phyloP scores from a whole-genome alignment of 1,140 invertebrate genomes.

The Drosophila nikananu region DNA sequence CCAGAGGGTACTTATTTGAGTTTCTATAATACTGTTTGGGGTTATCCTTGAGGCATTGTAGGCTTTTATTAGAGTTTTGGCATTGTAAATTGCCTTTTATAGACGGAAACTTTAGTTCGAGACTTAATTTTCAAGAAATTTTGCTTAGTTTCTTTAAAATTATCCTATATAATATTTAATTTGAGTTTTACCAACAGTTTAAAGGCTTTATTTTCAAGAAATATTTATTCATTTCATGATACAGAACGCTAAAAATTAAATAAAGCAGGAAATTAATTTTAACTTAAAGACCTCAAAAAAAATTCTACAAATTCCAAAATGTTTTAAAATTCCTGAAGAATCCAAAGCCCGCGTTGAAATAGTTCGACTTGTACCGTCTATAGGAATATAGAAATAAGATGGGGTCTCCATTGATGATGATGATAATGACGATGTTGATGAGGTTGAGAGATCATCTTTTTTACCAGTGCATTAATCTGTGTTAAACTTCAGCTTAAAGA shows the following conservation, averaged over 20 bases:
- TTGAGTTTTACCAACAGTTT: no score
- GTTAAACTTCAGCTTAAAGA: slow-evolving; percentile 68
- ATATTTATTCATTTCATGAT: no score
- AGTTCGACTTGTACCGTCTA: slow-evolving; percentile 22
- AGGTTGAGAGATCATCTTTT: slow-evolving; percentile 38
- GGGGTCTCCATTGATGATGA: slow-evolving; percentile 10
- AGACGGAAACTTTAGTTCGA: not conserved
- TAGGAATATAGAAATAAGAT: slow-evolving; percentile 28
- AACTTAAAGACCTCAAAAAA: no score
- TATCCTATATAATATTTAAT: no score
- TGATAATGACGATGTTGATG: slow-evolving; percentile 12
- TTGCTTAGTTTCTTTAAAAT: no score
- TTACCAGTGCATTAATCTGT: slow-evolving; percentile 85
- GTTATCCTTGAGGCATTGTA: not conserved
- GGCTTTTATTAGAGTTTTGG: not conserved
- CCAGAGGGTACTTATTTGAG: not conserved
- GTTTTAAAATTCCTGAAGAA: not conserved
- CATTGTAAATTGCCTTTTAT: not conserved
- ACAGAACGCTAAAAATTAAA: no score
- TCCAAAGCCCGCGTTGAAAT: not conserved
- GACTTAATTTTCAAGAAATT: not conserved
- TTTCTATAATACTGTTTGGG: slow-evolving; percentile 8
- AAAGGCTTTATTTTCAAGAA: no score
- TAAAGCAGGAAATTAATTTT: no score
- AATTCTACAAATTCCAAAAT: no score